Base-by-base conservation (phyloP, 2,797 vertebrate species). In the Myripristis jacobus region DNA sequence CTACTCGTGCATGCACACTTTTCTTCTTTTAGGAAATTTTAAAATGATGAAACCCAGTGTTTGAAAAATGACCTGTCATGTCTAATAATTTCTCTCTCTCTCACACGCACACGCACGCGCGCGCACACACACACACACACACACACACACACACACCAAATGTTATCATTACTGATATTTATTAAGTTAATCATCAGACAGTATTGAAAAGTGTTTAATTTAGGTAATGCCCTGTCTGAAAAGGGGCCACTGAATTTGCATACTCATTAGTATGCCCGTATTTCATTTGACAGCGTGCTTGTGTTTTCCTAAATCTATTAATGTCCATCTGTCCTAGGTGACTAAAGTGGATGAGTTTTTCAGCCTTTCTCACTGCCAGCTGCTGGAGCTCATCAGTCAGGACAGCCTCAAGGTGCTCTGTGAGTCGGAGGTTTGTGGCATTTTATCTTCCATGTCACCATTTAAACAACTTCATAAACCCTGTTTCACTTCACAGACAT, bases 281-380 rank as follows among this genome's bases (percentile, higher is more conserved):
- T 19, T 52, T 38, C 31, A 2, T 19, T n/a, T 19, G 44, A 47
- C 22, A 44, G 19, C 0, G 0, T 38, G 9, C 13, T 56, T 22
- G 38, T 64, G 2, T 47, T 19, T 43, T 22, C 62, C 62, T 24
- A 8, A 22, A 19, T 36, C 46, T 15, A 7, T 9, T 62, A 38
- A 31, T 46, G 7, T 62, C 8, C 21, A 4, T 75, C 3, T 66
- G 25, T 57, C 29, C 16, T 36, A 96, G 95, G 95, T 96, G 82
- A 96, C 84, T n/a, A 95, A 95, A 79, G 94, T 93, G 50, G 95
- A 95, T 0, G 95, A 96, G 87, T 96, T 96, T 87, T 94, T 95
- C 83, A 95, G 93, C 75, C 89, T 96, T 18, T 85, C 92, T 19
- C 95, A 96, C 88, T 96, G 95, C 70, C 95, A 96, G 84, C 92